phyloP scores from a whole-genome alignment of 2,888 invertebrate genomes.

The Dioctria linearis region DNA sequence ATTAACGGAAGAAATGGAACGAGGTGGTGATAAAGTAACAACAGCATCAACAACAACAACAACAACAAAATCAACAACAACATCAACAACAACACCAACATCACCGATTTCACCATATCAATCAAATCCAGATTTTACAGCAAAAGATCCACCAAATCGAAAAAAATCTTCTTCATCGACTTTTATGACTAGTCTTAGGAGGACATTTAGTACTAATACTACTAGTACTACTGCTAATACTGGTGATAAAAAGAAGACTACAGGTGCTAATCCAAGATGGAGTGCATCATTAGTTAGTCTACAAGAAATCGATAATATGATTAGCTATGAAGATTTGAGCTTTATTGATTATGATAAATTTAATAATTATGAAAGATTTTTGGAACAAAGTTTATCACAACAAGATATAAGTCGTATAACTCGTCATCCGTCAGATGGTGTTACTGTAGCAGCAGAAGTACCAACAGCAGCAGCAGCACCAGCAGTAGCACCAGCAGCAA shows the following conservation, averaged over 20 bases:
- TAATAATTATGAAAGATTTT: conserved; percentile 71
- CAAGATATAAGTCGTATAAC: conserved; percentile 47
- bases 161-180: conserved; percentile 11
- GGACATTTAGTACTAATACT: conserved; percentile 41
- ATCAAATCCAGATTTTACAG: not conserved
- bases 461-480: not conserved
- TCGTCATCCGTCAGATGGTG: too few relatives aligned
- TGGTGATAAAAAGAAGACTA: conserved; percentile 18
- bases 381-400: conserved; percentile 66
- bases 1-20: conserved; percentile 68
- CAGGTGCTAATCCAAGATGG: conserved; percentile 70
- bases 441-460: too few relatives aligned
- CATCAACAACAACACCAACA: not conserved
- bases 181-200: conserved; percentile 40
- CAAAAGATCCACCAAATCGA: conserved; percentile 6
- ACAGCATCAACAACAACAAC: conserved; percentile 63
- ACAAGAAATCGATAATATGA: conserved; percentile 74
- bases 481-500: not conserved
- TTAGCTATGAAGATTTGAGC: conserved; percentile 74
- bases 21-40: conserved; percentile 62
- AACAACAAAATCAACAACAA: conserved; percentile 59
- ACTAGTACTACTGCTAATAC: not conserved
- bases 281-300: conserved; percentile 73
- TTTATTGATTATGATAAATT: conserved; percentile 74
- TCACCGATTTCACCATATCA: conserved; percentile 31